Evolutionary conservation across 2,888 invertebrate species (phyloP).

Genomic region (Drepanosiphum platanoidis): DNA sequence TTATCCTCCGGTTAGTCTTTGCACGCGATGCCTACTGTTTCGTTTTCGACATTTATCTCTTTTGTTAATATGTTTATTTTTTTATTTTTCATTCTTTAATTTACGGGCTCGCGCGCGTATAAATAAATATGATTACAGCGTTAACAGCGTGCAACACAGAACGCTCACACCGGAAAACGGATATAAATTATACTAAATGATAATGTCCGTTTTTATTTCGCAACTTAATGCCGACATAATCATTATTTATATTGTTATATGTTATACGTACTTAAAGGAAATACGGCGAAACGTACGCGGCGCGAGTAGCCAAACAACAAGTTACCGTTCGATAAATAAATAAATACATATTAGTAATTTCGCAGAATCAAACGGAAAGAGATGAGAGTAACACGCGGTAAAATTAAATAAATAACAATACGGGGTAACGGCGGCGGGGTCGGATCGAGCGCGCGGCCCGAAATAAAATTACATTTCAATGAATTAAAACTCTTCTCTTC

Average conservation of each 20-base stretch:
- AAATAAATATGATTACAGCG: not conserved
- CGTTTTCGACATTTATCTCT: not conserved
- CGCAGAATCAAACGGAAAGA: no score
- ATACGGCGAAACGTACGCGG: not conserved
- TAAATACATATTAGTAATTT: no score
- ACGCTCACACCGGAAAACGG: not conserved
- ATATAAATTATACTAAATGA: not conserved
- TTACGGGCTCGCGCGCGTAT: not conserved
- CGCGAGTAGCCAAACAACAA: no score
- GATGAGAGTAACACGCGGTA: no score
- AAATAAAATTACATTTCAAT: no score
- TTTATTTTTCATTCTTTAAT: not conserved
- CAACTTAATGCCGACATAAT: not conserved
- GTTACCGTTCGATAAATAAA: no score
- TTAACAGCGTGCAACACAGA: not conserved
- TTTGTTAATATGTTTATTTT: not conserved
- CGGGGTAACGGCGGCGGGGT: no score
- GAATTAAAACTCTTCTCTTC: no score
- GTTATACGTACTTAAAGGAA: not conserved
- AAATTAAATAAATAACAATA: no score
- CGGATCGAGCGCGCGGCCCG: no score
- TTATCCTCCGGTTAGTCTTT: not conserved
- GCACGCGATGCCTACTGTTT: not conserved
- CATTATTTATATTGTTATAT: not conserved
- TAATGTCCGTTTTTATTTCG: not conserved